Evolutionary conservation across 92 coral and sea anemone species (phyloP), one percentile per base, ranked within the genome.

Genomic region (Porites lobata): DNA sequence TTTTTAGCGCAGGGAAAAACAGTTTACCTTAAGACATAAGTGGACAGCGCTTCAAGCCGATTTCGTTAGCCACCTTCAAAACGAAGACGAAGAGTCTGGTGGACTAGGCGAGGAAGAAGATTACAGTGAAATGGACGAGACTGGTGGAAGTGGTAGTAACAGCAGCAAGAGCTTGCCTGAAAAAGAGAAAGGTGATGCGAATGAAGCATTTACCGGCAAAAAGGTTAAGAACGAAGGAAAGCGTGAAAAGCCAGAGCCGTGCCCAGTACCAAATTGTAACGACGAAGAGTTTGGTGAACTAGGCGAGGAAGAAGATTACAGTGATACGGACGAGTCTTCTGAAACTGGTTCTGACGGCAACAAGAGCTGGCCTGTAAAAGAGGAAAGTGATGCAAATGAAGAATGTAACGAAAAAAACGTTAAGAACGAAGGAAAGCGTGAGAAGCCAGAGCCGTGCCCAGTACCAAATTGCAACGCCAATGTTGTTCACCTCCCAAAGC

Each of bases 401-500:
- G 43, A 9, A 2, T 15, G 1, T 75, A 5, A 3, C 64, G 50
- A 10, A 0, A 63, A n/a, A 50, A 65, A 15, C 8, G 15, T 8
- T 17, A 61, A n/a, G 58, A 62, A 62, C 2, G 10, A 22, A 20
- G 81, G 68, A 56, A 77, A 32, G 53, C 51, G 64, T 6, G 67
- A 9, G 50, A 81, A 67, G 66, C n/a, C n/a, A n/a, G 57, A 80
- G 85, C 82, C 82, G 4, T 80, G 76, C 53, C 85, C 76, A 66
- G 76, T 66, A 11, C 82, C 77, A 13, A 7, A 18, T 43, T 85
- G 83, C 57, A 50, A 53, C 24, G 62, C 56, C 22, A 76, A 59
- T 20, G 83, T 75, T 62, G 73, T 85, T 65, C 89, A 76, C 53
- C 77, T 76, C 1, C 89, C 83, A 63, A 85, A 67, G 47, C 89